These are phyloP conservation scores for Panthera tigris DNA, from an alignment of 2,113 vertebrate genomes.

Conservation along the genomic window DNA sequence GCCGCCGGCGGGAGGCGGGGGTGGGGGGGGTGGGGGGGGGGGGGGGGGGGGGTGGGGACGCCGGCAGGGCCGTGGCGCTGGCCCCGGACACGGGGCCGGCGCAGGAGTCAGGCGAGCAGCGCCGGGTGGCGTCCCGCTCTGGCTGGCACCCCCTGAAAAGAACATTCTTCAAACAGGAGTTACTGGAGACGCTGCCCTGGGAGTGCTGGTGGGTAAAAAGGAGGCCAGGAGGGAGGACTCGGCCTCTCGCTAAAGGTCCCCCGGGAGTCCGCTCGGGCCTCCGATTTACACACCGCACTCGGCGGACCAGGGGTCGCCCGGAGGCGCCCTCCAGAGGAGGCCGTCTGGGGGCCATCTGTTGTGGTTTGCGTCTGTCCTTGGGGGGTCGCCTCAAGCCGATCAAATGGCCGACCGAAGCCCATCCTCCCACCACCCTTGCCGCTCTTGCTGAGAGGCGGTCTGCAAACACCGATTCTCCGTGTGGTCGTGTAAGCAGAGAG, in stretches of 20 bases:
- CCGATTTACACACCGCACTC: too few relatives aligned
- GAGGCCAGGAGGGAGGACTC: not conserved
- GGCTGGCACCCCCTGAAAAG: not conserved
- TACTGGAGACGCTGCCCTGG: not conserved
- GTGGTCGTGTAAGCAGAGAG: not conserved
- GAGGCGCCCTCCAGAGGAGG: not conserved
- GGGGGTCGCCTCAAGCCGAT: not conserved
- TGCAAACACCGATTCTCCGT: not conserved
- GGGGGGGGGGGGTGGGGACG: rapidly evolving
- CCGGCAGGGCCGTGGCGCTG: too few relatives aligned
- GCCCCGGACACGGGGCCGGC: not conserved
- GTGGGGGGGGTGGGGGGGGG: rapidly evolving
- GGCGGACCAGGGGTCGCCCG: not conserved
- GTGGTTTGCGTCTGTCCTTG: not conserved
- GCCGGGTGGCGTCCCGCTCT: not conserved
- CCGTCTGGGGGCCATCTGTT: not conserved
- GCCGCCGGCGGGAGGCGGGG: not conserved
- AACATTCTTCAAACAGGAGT: not conserved
- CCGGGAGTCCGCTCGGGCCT: not conserved
- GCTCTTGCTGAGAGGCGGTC: not conserved
- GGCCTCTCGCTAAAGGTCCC: not conserved
- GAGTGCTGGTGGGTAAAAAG: not conserved
- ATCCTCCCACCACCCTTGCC: not conserved
- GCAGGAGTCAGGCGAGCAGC: not conserved
- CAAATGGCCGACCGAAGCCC: not conserved